A percentile compares a stretch with the other conserved stretches of the same genome.
Conservation (phyloP, 2,888 invertebrate genomes). For the Trissolcus brochymenae region DNA sequence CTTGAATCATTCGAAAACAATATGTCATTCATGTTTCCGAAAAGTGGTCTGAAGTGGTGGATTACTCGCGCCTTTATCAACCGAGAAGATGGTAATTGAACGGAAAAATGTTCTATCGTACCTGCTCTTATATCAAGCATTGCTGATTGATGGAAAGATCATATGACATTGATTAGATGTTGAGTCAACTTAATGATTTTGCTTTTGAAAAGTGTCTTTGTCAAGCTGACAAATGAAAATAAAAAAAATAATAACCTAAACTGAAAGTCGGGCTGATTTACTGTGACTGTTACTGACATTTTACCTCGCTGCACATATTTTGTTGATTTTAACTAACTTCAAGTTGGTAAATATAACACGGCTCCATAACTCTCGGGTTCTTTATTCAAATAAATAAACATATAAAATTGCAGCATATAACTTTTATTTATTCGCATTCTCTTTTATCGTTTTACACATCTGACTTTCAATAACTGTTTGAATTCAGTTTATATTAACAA, state of each 20-base stretch:
- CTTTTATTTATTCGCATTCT: too few species aligned
- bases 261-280: constrained; percentile 33
- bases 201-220: constrained; percentile 38
- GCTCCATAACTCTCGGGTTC: constrained; percentile 5
- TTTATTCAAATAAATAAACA: too few species aligned
- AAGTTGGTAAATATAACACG: constrained; percentile 38
- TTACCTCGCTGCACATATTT: constrained; percentile 35
- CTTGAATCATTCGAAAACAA: constrained; percentile 21
- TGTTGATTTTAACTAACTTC: constrained; percentile 52
- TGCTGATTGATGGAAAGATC: constrained; percentile 42
- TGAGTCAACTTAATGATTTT: constrained; percentile 47
- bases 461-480: too few species aligned
- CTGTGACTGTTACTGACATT: constrained; percentile 47
- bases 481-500: too few species aligned
- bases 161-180: constrained; percentile 53
- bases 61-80: constrained; percentile 11
- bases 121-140: constrained; percentile 34
- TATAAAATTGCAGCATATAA: too few species aligned
- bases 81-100: constrained; percentile 35
- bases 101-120: constrained; percentile 23
- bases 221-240: constrained; percentile 50
- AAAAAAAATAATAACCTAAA: constrained; percentile 23
- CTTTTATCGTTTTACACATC: too few species aligned
- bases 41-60: constrained; percentile 21
- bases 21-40: constrained; percentile 36